Evolutionary conservation across 2,113 vertebrate genomes (phyloP), one percentile per base, ranked within the genome.

Genomic region (Microcebus griseorufus): DNA sequence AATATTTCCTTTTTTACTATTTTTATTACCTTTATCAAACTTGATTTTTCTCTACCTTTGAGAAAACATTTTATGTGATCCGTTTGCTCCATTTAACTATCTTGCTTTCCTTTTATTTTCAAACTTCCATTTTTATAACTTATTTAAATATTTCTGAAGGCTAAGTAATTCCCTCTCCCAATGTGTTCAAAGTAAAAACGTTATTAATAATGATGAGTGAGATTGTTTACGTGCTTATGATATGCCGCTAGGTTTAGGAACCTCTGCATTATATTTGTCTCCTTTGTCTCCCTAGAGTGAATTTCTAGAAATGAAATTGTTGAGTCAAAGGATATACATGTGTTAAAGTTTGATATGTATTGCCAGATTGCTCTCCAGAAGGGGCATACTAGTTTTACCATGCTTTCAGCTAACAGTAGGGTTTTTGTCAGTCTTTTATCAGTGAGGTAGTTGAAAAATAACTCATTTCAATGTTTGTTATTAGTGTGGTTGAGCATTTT

Each of bases 81-180:
- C 27, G 45, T 4, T 65, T 83, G 37, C 73, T 29, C 39, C 22
- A 9, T 82, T 76, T 91, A 53, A 55, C 18, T 79, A 10, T 25
- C 32, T 80, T 93, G 73, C 51, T 83, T 95, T 90, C 23, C 27
- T 70, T 89, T 92, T 70, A 20, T 75, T 64, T 3, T n/a, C 60
- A 89, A 64, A 72, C n/a, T 89, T 92, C 88, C 42, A 65, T 90
- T 90, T 93, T 48, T 14, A 16, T 95, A 67, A 55, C 5, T 93
- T 25, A 93, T 87, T 93, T 76, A 76, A 78, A 64, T 37, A 42
- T 89, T 88, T 95, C 25, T 85, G 60, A 69, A 62, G 12, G 51
- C n/a, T 70, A 81, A 72, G 18, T n/a, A 37, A 5, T 94, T 88
- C 14, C 13, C 9, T 62, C 55, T 58, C 2, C 23, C 1, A 20